These are phyloP conservation scores for Oxyteleia sp. DNA, from an alignment of 2,888 invertebrate genomes.

Conservation along the genomic window DNA sequence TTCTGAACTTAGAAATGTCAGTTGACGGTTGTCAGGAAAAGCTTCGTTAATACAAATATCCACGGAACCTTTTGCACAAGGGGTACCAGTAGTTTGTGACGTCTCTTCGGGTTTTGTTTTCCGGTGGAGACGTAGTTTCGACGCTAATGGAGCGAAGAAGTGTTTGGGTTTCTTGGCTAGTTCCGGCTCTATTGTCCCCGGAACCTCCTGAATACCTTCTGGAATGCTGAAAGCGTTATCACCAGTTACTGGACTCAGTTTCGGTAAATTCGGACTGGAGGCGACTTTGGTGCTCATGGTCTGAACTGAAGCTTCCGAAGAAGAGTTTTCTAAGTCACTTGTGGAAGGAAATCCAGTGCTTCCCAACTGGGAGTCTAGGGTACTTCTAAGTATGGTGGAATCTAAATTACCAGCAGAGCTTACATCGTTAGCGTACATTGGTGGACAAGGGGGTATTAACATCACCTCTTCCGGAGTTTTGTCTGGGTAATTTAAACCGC, in stretches of 20 bases:
- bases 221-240: conserved; percentile 65
- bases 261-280: conserved; percentile 49
- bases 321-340: conserved; percentile 65
- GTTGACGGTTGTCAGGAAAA: conserved; percentile 68
- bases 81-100: conserved; percentile 2
- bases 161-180: conserved; percentile 79
- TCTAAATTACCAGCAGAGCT: conserved; percentile 16
- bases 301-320: conserved; percentile 66
- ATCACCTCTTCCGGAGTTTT: conserved; percentile 62
- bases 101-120: conserved; percentile 57
- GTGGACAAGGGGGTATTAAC: conserved; percentile 76
- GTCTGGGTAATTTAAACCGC: conserved; percentile 60
- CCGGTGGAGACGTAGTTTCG: conserved; percentile 72
- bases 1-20: conserved; percentile 81
- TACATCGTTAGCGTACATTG: conserved; percentile 74
- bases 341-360: conserved; percentile 58
- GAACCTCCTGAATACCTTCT: conserved; percentile 23
- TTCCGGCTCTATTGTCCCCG: not conserved
- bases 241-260: conserved; percentile 35
- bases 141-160: conserved; percentile 82
- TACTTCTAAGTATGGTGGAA: conserved; percentile 1
- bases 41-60: conserved; percentile 83
- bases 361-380: conserved; percentile 28
- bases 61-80: conserved; percentile 78
- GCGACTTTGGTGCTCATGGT: conserved; percentile 67